Conservation (phyloP, 2,888 invertebrate species). For the Nowickia ferox region DNA sequence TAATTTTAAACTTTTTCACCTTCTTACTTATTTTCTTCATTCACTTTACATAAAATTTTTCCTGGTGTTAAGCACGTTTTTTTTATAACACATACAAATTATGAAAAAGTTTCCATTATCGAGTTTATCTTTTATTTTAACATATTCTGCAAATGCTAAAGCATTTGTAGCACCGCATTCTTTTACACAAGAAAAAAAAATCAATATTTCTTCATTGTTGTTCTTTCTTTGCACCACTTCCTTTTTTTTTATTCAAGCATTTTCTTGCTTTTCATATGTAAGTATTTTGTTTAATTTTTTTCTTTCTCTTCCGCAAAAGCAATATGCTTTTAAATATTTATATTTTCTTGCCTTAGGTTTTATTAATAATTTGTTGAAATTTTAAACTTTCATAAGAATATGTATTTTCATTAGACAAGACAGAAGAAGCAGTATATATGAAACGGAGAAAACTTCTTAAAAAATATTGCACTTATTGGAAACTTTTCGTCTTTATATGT, state of each 20-base stretch:
- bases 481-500: slow-evolving; percentile 34
- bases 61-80: slow-evolving; percentile 16
- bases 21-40: neutral
- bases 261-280: slow-evolving; percentile 10
- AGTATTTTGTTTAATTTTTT: neutral
- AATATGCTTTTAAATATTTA: slow-evolving; percentile 7
- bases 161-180: slow-evolving; percentile 57
- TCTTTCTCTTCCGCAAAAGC: neutral
- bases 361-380: slow-evolving; percentile 40
- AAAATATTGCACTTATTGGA: slow-evolving; percentile 55
- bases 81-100: neutral
- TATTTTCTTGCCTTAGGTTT: slow-evolving; percentile 17
- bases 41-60: neutral
- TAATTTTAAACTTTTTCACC: neutral
- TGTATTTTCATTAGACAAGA: slow-evolving; percentile 24
- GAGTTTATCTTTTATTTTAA: slow-evolving; percentile 45
- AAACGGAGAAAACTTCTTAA: slow-evolving; percentile 26
- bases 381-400: slow-evolving; percentile 38
- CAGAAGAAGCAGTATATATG: slow-evolving; percentile 22
- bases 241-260: slow-evolving; percentile 40
- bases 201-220: slow-evolving; percentile 51
- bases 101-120: neutral
- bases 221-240: slow-evolving; percentile 48
- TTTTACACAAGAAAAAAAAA: slow-evolving; percentile 56
- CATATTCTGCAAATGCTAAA: slow-evolving; percentile 30